phyloP scores from a whole-genome alignment of 64 coral and sea anemone species.

The Acropora tenuis region DNA sequence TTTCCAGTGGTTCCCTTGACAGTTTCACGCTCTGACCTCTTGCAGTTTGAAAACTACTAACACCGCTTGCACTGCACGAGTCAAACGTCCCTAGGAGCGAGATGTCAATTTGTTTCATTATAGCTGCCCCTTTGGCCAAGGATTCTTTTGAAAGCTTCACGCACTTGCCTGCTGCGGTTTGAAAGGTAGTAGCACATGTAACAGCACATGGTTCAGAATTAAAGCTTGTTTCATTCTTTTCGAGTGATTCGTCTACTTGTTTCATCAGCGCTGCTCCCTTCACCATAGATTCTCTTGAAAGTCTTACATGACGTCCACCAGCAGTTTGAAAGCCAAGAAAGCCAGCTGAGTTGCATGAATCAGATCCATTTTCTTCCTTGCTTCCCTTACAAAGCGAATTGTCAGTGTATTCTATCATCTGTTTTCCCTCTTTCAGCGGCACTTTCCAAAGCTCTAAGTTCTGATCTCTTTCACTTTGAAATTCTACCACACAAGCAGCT shows the following conservation, averaged over 20 bases:
- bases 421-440: background rate
- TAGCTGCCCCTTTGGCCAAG: constrained; percentile 3
- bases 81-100: background rate
- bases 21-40: constrained; percentile 19
- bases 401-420: background rate
- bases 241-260: background rate
- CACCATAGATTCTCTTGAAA: constrained; percentile 1
- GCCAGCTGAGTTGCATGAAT: background rate
- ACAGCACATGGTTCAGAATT: no score
- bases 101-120: constrained; percentile 5
- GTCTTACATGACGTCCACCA: background rate
- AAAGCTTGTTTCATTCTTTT: background rate
- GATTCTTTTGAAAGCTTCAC: constrained; percentile 11
- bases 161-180: background rate
- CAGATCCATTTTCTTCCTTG: background rate
- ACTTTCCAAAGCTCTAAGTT: background rate
- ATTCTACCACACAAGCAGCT: no score
- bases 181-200: background rate
- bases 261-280: background rate
- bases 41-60: constrained; percentile 37
- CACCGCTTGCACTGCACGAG: background rate
- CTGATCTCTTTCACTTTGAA: background rate
- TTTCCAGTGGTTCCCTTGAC: constrained; percentile 19
- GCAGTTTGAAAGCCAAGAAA: constrained; percentile 28
- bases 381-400: background rate